phyloP scores from a whole-genome alignment of 1,140 invertebrate genomes.

The Stegodyphus dumicola region DNA sequence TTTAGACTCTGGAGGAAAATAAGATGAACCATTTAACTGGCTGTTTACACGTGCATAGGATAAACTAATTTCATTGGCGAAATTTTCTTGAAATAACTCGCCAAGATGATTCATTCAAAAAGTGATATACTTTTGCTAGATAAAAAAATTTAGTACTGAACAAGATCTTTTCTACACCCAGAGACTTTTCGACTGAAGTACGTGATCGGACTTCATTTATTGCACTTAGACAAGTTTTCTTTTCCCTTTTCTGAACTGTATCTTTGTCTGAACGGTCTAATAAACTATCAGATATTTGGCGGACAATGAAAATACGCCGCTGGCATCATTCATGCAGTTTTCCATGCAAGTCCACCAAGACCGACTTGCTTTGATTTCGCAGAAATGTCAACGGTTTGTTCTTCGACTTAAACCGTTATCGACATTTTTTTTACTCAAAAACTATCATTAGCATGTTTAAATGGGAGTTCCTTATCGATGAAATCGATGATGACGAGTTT shows the following conservation, averaged over 20 bases:
- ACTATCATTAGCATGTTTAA: slow-evolving; percentile 21
- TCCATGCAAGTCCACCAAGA: neutral
- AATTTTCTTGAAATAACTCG: no score
- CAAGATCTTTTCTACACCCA: neutral
- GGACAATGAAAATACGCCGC: neutral
- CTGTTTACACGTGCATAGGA: no score
- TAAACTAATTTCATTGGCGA: no score
- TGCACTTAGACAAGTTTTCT: neutral
- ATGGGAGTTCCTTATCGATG: neutral
- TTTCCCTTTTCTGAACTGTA: neutral
- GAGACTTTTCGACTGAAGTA: neutral
- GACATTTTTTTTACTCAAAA: slow-evolving; percentile 9
- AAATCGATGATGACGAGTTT: slow-evolving; percentile 15
- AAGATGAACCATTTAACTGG: no score
- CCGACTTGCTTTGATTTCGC: slow-evolving; percentile 22
- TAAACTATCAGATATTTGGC: neutral
- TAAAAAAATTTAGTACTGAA: no score
- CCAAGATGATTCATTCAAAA: no score
- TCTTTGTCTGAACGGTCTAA: neutral
- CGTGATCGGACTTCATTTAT: neutral
- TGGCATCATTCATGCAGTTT: neutral
- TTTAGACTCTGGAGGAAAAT: no score
- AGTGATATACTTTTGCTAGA: no score
- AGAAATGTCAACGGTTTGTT: slow-evolving; percentile 41
- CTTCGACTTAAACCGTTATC: slow-evolving; percentile 47